These are phyloP conservation scores for Dromaius novaehollandiae DNA, from an alignment of 2,113 vertebrate species.

Conservation along the genomic window DNA sequence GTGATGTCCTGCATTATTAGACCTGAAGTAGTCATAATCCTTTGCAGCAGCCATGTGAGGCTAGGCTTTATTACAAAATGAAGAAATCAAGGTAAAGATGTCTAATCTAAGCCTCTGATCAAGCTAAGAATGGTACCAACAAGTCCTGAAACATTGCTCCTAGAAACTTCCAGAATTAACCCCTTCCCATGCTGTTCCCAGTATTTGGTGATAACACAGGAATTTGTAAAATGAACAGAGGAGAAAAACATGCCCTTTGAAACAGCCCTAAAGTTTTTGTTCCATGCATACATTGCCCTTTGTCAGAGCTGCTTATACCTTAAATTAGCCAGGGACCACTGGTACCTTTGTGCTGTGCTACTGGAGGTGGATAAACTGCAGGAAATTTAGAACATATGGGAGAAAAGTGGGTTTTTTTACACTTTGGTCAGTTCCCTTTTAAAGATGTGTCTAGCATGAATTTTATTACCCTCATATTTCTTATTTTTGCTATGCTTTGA, in stretches of 20 bases:
- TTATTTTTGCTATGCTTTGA: constrained; percentile 51
- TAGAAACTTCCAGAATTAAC: neutral
- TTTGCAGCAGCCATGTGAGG: neutral
- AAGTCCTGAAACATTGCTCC: neutral
- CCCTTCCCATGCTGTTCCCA: neutral
- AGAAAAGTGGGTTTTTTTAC: constrained; percentile 22
- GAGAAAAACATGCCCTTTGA: neutral
- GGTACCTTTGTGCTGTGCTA: constrained; percentile 36
- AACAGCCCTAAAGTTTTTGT: neutral
- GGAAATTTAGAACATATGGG: constrained; percentile 57
- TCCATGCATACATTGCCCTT: neutral
- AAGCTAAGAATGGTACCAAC: neutral
- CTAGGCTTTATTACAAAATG: neutral
- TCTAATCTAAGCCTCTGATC: fast-evolving
- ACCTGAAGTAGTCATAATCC: neutral
- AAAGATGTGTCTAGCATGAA: constrained; percentile 28
- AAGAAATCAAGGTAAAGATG: neutral
- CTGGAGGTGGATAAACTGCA: neutral
- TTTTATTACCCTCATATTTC: constrained; percentile 57
- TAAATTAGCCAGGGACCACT: constrained; percentile 63
- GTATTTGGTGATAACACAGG: neutral
- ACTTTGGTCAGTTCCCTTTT: constrained; percentile 49
- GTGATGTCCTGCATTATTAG: neutral
- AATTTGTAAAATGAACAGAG: neutral
- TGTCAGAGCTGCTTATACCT: neutral